Conservation (phyloP, 2,888 invertebrate genomes). For the Emmelina monodactyla region DNA sequence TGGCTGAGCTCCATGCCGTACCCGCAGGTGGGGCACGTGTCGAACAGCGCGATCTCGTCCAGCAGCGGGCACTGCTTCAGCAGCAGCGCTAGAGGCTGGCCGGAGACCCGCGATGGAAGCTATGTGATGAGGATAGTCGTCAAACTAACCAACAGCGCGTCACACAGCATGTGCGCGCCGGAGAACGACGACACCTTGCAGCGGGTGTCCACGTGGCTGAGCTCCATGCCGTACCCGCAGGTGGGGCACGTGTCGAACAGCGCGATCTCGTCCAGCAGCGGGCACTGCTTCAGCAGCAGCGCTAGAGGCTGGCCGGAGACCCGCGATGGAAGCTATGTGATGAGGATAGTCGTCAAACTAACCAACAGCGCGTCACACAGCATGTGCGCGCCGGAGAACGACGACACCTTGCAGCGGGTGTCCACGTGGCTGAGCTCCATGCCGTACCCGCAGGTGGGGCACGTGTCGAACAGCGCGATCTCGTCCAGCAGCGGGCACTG, state of each 20-base stretch:
- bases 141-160: conserved; percentile 42
- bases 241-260: conserved; percentile 44
- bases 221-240: conserved; percentile 53
- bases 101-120: too few relatives aligned
- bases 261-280: conserved; percentile 51
- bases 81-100: conserved; percentile 49
- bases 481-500: conserved; percentile 55
- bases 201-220: conserved; percentile 55
- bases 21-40: conserved; percentile 43
- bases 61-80: conserved; percentile 53
- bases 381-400: conserved; percentile 48
- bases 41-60: conserved; percentile 54
- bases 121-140: too few relatives aligned
- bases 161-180: conserved; percentile 46
- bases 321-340: too few relatives aligned
- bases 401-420: conserved; percentile 49
- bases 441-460: conserved; percentile 46
- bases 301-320: conserved; percentile 50
- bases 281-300: conserved; percentile 50
- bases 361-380: conserved; percentile 49
- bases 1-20: conserved; percentile 56
- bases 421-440: conserved; percentile 58
- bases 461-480: conserved; percentile 48
- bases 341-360: too few relatives aligned
- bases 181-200: conserved; percentile 50